phyloP scores from a whole-genome alignment of 92 coral and sea anemone genomes.

The Virgularia gustaviana region DNA sequence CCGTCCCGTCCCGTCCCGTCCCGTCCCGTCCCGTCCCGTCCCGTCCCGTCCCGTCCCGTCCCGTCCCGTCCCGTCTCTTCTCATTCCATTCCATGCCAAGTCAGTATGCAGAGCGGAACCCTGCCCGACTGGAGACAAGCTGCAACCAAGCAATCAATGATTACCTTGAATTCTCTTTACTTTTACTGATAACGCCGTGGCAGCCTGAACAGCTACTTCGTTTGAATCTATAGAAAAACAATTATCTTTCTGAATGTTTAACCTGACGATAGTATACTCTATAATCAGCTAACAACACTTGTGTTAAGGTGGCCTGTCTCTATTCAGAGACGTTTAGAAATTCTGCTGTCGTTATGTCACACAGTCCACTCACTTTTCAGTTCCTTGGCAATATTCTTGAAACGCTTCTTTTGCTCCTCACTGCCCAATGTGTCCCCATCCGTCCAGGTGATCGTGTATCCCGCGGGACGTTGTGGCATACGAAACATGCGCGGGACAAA shows the following conservation, averaged over 20 bases:
- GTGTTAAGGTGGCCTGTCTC: background rate
- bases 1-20: background rate
- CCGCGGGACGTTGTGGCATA: constrained; percentile 74
- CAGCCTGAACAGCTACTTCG: constrained; percentile 64
- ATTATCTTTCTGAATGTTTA: background rate
- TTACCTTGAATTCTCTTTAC: constrained; percentile 71
- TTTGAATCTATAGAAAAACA: constrained; percentile 39
- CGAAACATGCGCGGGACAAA: background rate
- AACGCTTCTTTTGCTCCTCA: constrained; percentile 42
- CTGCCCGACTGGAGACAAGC: background rate
- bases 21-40: background rate
- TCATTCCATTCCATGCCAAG: background rate
- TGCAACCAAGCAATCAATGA: background rate
- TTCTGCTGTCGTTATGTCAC: background rate
- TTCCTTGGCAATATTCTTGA: constrained; percentile 65
- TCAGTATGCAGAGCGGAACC: background rate
- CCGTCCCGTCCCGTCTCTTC: background rate
- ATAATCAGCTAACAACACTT: background rate
- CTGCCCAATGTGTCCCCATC: constrained; percentile 40
- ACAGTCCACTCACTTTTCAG: constrained; percentile 59
- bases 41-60: background rate
- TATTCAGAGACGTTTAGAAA: background rate
- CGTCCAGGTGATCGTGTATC: constrained; percentile 73
- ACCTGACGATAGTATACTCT: background rate
- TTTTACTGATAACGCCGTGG: constrained; percentile 53